A percentile compares a stretch with the other conserved stretches of the same genome.
These are phyloP conservation scores for Liolophura sinensis DNA, from an alignment of 1,140 invertebrate genomes.

Conservation along the genomic window DNA sequence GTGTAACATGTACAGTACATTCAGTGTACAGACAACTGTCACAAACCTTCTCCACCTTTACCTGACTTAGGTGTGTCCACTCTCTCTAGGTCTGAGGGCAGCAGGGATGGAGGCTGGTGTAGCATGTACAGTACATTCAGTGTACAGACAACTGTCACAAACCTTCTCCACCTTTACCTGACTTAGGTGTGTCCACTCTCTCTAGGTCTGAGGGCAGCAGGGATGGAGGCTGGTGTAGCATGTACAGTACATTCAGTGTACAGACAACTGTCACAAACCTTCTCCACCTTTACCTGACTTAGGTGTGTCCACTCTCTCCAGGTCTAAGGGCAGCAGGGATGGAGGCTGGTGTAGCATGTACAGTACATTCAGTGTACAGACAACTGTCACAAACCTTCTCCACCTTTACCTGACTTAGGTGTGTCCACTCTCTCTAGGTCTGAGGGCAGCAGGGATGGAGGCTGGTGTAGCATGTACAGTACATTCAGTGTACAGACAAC, in stretches of 20 bases:
- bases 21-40: too few relatives aligned
- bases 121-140: slow-evolving; percentile 82
- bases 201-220: slow-evolving; percentile 69
- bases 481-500: too few relatives aligned
- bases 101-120: slow-evolving; percentile 81
- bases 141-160: too few relatives aligned
- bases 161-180: too few relatives aligned
- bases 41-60: too few relatives aligned
- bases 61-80: slow-evolving; percentile 24
- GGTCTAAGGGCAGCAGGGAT: slow-evolving; percentile 67
- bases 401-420: slow-evolving; percentile 31
- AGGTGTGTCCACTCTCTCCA: slow-evolving; percentile 16
- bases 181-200: slow-evolving; percentile 20
- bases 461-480: slow-evolving; percentile 85
- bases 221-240: slow-evolving; percentile 82
- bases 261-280: too few relatives aligned
- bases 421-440: slow-evolving; percentile 27
- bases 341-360: slow-evolving; percentile 89
- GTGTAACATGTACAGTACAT: slow-evolving; percentile 85
- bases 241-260: slow-evolving; percentile 83
- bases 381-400: too few relatives aligned
- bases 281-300: too few relatives aligned
- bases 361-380: slow-evolving; percentile 80
- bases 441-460: slow-evolving; percentile 73
- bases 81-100: slow-evolving; percentile 65